Evolutionary conservation across 92 coral and sea anemone species (phyloP), one percentile per base, ranked within the genome.

Genomic region (Parazoanthus swiftii): DNA sequence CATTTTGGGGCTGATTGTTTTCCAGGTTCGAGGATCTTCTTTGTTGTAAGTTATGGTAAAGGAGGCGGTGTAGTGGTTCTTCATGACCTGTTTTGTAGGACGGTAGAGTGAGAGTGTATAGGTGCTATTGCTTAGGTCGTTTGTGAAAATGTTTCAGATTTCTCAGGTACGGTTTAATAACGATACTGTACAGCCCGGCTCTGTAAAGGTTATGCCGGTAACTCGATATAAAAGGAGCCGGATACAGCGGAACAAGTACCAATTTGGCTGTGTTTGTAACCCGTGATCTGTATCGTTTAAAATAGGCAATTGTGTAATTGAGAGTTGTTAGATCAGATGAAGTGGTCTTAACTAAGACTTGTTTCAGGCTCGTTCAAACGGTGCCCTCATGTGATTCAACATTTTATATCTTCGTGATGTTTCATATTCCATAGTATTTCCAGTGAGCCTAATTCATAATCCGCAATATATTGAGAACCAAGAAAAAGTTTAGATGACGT

Each of bases 21-120:
- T 79, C 66, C 83, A 79, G 54, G 83, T 39, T 14, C 83, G 51
- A 23, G 66, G 83, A 79, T 43, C 65, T 39, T 39, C 82, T 44
- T 21, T 1, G 26, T 79, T 58, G 65, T 79, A 33, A 29, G 5
- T 79, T 79, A 79, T 43, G 51, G 29, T 43, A 44, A 43, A 6
- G 36, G 29, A 48, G 65, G 83, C 65, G 36, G 50, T 79, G 51
- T 48, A 48, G 36, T 79, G 8, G 50, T 78, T 56, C 9, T 42
- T 23, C 26, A 38, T 5, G 14, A 43, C 9, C 5, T 48, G 54
- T 39, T 79, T 79, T 68, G 74, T 5, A 68, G 33, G 74, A n/a
- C 74, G 36, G 74, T 21, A n/a, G 74, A 68, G 35, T 21, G 74
- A 68, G 1, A 21, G 74, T 68, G 74, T 68, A 23, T 68, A 23